A percentile compares a stretch with the other conserved stretches of the same genome.
These are phyloP conservation scores for Ciconia boyciana DNA, from an alignment of 2,113 vertebrate species.

Conservation along the genomic window DNA sequence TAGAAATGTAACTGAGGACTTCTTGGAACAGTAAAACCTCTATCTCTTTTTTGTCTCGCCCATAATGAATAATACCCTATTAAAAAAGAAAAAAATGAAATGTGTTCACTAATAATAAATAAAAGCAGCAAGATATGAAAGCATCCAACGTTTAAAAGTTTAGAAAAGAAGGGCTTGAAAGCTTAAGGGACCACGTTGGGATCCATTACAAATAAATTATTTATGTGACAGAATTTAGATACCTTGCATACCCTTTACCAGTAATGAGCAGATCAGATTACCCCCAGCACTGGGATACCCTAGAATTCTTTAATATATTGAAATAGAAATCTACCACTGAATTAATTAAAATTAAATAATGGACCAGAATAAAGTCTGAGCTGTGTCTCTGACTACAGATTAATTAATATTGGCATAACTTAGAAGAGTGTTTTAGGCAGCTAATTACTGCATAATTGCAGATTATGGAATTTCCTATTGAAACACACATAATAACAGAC, in stretches of 20 bases:
- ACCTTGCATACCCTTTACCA: background rate
- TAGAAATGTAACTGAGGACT: slow-evolving; percentile 87
- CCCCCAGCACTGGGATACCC: background rate
- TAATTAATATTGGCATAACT: background rate
- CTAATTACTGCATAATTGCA: background rate
- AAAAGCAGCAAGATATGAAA: background rate
- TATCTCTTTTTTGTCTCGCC: slow-evolving; percentile 87
- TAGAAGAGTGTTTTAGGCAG: background rate
- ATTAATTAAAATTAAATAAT: slow-evolving; percentile 2
- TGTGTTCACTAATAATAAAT: background rate
- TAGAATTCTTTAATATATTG: background rate
- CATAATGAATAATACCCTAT: slow-evolving; percentile 90
- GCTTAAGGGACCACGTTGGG: background rate
- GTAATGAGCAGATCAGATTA: background rate
- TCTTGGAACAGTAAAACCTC: slow-evolving; percentile 93
- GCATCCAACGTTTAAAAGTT: background rate
- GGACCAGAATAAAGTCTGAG: background rate
- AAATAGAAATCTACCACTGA: background rate
- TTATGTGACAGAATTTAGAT: background rate
- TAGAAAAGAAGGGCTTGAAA: background rate
- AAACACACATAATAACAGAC: background rate
- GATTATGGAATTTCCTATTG: background rate
- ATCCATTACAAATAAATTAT: background rate
- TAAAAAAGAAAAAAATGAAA: background rate
- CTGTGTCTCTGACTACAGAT: background rate